Percentiles rank a stretch among this genome's conserved stretches.
These are phyloP conservation scores for Ostrea edulis DNA, from an alignment of 1,140 invertebrate genomes.

Conservation along the genomic window DNA sequence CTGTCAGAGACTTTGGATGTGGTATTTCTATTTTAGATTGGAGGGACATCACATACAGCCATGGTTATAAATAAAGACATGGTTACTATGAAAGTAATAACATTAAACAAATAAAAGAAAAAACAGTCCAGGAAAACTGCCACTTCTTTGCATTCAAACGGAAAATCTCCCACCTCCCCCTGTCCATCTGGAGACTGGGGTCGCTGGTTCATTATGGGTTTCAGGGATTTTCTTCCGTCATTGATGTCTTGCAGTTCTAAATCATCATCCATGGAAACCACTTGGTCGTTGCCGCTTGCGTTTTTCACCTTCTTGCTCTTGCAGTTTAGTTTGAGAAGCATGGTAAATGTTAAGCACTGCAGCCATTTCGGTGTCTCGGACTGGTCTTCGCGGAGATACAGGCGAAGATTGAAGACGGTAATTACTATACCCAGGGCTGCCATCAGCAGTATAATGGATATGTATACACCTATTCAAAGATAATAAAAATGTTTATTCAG, in stretches of 20 bases:
- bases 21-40: not conserved
- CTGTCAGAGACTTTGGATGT: too few relatives aligned
- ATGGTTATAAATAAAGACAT: not conserved
- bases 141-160: not conserved
- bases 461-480: conserved; percentile 4
- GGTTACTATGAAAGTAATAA: not conserved
- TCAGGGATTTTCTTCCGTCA: not conserved
- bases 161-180: not conserved
- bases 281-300: not conserved
- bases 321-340: conserved; percentile 5
- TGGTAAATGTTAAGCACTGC: not conserved
- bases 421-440: not conserved
- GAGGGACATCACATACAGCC: conserved; percentile 14
- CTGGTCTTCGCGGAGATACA: not conserved
- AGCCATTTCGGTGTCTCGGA: not conserved
- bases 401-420: not conserved
- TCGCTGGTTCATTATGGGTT: not conserved
- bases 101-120: not conserved
- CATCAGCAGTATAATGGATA: not conserved
- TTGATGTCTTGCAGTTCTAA: not conserved
- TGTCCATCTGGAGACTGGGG: not conserved
- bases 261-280: not conserved
- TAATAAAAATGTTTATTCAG: too few relatives aligned
- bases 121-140: not conserved
- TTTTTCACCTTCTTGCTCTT: not conserved